phyloP scores from a whole-genome alignment of 2,113 vertebrate species.

The Saccopteryx leptura region DNA sequence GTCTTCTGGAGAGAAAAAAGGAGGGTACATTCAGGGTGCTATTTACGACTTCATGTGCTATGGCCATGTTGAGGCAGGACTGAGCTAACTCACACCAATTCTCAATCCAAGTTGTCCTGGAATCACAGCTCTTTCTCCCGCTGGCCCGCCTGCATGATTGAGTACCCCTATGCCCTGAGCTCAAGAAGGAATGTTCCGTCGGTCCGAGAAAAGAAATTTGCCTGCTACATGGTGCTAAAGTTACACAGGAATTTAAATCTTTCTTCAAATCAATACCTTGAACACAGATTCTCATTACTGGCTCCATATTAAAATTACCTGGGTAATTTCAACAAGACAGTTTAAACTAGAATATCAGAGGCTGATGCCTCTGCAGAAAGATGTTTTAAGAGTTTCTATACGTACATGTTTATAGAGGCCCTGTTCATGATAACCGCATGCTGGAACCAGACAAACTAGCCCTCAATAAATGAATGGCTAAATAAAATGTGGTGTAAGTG shows the following conservation, averaged over 20 bases:
- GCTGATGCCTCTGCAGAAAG: background rate
- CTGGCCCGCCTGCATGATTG: background rate
- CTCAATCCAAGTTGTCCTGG: background rate
- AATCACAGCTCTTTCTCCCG: background rate
- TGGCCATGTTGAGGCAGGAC: background rate
- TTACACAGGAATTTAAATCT: background rate
- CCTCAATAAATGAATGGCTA: background rate
- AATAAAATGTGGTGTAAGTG: background rate
- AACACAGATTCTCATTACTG: background rate
- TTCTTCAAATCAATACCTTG: background rate
- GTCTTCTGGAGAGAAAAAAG: background rate
- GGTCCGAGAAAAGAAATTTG: background rate
- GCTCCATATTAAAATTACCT: background rate
- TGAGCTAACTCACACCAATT: background rate
- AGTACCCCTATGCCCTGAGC: background rate
- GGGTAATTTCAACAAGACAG: background rate
- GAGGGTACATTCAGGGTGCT: background rate
- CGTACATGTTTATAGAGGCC: accelerated
- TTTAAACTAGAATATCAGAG: background rate
- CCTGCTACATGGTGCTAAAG: background rate
- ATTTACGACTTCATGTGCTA: background rate
- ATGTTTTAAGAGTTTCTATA: background rate
- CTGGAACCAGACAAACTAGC: background rate
- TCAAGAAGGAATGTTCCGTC: background rate
- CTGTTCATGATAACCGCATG: background rate